Evolutionary conservation across 2,888 invertebrate species (phyloP), one percentile per base, ranked within the genome.

Genomic region (Drosophila mettleri): DNA sequence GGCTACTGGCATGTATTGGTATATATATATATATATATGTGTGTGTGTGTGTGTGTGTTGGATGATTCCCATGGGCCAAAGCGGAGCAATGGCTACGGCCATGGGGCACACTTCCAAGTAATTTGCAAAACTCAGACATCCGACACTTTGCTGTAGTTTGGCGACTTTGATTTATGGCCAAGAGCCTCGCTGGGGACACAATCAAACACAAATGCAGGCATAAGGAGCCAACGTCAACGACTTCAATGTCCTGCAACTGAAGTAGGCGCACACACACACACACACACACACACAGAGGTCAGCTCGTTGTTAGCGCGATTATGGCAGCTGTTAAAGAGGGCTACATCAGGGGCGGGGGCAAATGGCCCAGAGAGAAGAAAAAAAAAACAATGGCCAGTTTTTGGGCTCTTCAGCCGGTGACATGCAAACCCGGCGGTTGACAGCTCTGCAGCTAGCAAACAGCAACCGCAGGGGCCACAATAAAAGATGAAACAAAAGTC

Each of bases 131-230:
- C 83, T 82, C 86, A 80, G 78, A 82, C 86, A 84, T 83, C 74
- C 74, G 74, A 74, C 74, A 74, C 88, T 88, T 76, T 71, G 73
- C 80, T 82, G 83, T 83, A 83, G 82, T 83, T 83, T 73, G 80
- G 86, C 73, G 80, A 83, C 88, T 86, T 89, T 89, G 88, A 89
- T 88, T 88, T 88, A 88, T 88, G 65, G 75, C 54, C 74, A 51
- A 75, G 69, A 62, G 67, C 74, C 85, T 77, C 77, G 68, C 76
- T 62, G 64, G 71, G 78, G 71, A 83, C 78, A 80, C 74, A 77
- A 68, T 67, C 72, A 80, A 74, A 75, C 76, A 62, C 78, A 71
- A 79, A 75, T 73, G 73, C 73, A 79, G 72, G 72, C 76, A 72
- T 75, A 75, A 71, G 71, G 61, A 75, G 68, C 68, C 61, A 61